These are phyloP conservation scores for Oryzias sinensis DNA, from an alignment of 2,797 vertebrate genomes.

Conservation along the genomic window DNA sequence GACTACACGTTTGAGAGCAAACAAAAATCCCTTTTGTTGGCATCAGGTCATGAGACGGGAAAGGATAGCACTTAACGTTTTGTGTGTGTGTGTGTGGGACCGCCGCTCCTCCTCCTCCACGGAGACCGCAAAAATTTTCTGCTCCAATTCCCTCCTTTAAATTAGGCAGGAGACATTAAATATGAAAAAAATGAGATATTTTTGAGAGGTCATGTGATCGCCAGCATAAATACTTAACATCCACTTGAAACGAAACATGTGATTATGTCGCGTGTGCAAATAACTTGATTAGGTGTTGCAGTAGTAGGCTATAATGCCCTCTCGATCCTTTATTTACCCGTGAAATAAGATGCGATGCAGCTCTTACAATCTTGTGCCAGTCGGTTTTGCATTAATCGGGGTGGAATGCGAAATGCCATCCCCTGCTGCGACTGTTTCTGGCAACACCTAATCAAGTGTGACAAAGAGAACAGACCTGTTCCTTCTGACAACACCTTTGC, in stretches of 20 bases:
- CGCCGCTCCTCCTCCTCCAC: conserved; percentile 45
- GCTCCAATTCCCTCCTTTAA: conserved; percentile 78
- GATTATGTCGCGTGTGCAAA: conserved; percentile 63
- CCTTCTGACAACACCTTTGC: neutral
- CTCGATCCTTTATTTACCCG: conserved; percentile 64
- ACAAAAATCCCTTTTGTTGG: conserved; percentile 44
- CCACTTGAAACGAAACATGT: conserved; percentile 65
- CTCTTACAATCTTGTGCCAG: conserved; percentile 52
- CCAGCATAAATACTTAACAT: conserved; percentile 68
- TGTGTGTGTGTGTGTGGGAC: conserved; percentile 7
- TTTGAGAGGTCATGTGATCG: conserved; percentile 67
- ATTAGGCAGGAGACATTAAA: conserved; percentile 77
- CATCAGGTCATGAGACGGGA: conserved; percentile 34
- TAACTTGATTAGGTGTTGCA: conserved; percentile 52
- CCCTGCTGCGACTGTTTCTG: conserved; percentile 41
- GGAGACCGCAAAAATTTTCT: conserved; percentile 70
- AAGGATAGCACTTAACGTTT: conserved; percentile 46
- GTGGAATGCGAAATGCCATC: conserved; percentile 35
- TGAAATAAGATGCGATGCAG: conserved; percentile 66
- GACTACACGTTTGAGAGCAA: conserved; percentile 27
- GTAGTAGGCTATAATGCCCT: conserved; percentile 50
- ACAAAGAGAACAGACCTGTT: conserved; percentile 21
- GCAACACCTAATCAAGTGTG: conserved; percentile 38
- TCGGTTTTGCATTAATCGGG: conserved; percentile 47
- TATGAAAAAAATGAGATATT: conserved; percentile 73